A percentile compares a stretch with the other conserved stretches of the same genome.
phyloP scores from a whole-genome alignment of 2,888 invertebrate genomes.

The Trachelus troglodyta region DNA sequence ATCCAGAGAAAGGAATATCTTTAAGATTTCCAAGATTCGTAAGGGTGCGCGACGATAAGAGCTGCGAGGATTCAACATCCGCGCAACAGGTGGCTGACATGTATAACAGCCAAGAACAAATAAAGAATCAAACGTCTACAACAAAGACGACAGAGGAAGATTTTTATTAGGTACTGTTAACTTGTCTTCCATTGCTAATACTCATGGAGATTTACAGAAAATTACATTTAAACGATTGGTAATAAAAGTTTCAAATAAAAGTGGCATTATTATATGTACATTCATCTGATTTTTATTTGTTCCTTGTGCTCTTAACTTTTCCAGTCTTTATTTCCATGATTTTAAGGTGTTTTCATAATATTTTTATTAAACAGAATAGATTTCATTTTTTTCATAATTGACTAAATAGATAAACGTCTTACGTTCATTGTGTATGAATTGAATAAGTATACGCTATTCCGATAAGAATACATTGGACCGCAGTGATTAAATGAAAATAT shows the following conservation, averaged over 20 bases:
- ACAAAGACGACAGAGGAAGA: conserved; percentile 70
- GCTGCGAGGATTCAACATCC: conserved; percentile 90
- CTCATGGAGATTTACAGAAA: background rate
- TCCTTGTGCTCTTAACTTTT: background rate
- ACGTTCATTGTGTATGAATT: background rate
- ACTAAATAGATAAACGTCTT: background rate
- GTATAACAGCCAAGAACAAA: conserved; percentile 93
- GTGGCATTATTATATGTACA: background rate
- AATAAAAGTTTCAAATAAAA: background rate
- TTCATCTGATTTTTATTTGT: background rate
- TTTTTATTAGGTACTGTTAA: conserved; percentile 68
- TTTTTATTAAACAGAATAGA: background rate
- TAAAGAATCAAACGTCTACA: conserved; percentile 73
- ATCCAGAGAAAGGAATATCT: conserved; percentile 93
- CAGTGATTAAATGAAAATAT: background rate
- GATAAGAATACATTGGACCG: background rate
- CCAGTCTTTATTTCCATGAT: background rate
- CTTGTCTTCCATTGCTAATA: background rate
- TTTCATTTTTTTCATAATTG: background rate
- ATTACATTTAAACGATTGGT: background rate
- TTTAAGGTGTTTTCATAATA: background rate
- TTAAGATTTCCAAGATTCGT: conserved; percentile 95
- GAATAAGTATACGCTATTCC: background rate
- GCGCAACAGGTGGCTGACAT: conserved; percentile 89
- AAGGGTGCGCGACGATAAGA: conserved; percentile 91